These are phyloP conservation scores for Microctonus hyperodae DNA, from an alignment of 2,888 invertebrate genomes.

Conservation along the genomic window DNA sequence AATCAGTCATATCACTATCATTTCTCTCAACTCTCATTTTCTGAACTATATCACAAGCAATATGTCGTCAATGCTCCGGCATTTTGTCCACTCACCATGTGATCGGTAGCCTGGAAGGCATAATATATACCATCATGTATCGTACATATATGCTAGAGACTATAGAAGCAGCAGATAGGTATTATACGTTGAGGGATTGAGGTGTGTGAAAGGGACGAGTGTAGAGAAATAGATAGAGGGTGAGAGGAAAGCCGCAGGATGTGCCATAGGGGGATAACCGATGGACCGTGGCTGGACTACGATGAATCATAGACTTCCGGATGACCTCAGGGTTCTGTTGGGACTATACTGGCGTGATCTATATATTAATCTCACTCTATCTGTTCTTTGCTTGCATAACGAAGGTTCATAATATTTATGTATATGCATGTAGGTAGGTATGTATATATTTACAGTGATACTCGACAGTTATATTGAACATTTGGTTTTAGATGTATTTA, in stretches of 20 bases:
- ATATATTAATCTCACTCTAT: constrained; percentile 32
- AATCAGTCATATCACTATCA: neutral
- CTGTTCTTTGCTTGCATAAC: neutral
- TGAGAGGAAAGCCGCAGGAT: constrained; percentile 18
- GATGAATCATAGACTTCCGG: constrained; percentile 50
- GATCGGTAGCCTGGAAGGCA: neutral
- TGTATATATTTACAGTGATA: neutral
- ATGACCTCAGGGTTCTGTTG: constrained; percentile 39
- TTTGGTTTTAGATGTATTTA: no score
- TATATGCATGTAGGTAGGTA: neutral
- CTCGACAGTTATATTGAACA: no score
- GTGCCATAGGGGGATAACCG: constrained; percentile 46
- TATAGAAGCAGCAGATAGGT: neutral
- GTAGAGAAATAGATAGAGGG: constrained; percentile 32
- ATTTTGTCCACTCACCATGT: neutral
- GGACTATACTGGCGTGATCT: constrained; percentile 36
- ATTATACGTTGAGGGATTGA: constrained; percentile 9
- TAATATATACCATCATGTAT: no score
- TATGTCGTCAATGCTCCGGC: neutral
- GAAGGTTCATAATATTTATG: constrained; percentile 9
- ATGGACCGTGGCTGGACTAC: constrained; percentile 47
- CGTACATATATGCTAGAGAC: neutral
- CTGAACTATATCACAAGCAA: neutral
- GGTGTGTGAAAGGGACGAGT: constrained; percentile 36
- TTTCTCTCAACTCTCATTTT: neutral